phyloP scores from a whole-genome alignment of 2,113 vertebrate genomes.

The Parus major region DNA sequence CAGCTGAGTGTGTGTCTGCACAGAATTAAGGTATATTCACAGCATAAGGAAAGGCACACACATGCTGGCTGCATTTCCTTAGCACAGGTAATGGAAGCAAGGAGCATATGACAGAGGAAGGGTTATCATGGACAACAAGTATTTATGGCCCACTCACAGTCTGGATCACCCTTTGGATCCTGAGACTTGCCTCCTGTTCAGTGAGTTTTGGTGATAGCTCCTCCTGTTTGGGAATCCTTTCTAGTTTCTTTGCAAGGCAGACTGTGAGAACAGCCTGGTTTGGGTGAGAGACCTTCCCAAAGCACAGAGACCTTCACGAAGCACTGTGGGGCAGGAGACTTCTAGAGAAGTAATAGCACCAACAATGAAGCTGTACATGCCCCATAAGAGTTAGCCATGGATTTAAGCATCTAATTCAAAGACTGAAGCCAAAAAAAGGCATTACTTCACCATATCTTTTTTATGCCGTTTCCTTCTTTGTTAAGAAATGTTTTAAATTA shows the following conservation, averaged over 20 bases:
- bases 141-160: neutral
- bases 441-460: neutral
- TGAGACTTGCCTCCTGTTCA: neutral
- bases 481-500: neutral
- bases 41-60: neutral
- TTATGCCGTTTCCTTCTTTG: neutral
- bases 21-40: neutral
- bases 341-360: neutral
- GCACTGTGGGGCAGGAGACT: neutral
- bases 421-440: neutral
- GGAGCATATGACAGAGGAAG: fast-evolving
- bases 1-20: slow-evolving; percentile 16
- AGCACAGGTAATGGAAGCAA: neutral
- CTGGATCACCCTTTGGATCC: neutral
- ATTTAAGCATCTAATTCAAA: neutral
- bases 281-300: neutral
- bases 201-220: neutral
- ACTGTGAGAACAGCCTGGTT: neutral
- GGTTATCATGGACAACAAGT: neutral
- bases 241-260: neutral
- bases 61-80: neutral
- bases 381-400: fast-evolving
- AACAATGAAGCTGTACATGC: fast-evolving
- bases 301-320: neutral
- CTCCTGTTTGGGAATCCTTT: neutral